Percentiles rank a stretch among this genome's conserved stretches.
Conservation (phyloP, 2,888 invertebrate species). For the Ligdia adustata region DNA sequence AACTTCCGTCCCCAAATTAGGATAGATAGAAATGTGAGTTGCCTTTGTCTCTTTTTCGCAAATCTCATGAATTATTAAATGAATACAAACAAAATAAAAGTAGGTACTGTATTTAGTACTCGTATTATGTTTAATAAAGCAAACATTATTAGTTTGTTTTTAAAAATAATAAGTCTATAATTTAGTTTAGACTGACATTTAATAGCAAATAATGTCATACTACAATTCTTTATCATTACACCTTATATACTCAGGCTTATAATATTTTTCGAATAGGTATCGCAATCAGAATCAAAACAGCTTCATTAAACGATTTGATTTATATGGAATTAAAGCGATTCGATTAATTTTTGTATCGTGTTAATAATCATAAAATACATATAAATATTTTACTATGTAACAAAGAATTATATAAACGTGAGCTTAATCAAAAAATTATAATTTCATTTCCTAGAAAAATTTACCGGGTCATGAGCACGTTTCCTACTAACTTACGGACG, state of each 20-base stretch:
- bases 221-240: no score
- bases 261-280: background rate
- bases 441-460: conserved; percentile 13
- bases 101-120: background rate
- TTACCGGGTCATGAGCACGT: conserved; percentile 18
- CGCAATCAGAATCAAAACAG: no score
- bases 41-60: no score
- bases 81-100: background rate
- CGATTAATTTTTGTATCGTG: no score
- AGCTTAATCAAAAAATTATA: conserved; percentile 1
- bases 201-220: no score
- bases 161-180: no score
- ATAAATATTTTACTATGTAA: background rate
- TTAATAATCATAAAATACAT: background rate
- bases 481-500: conserved; percentile 16
- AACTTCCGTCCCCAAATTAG: background rate
- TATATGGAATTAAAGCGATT: no score
- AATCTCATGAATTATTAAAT: background rate
- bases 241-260: no score
- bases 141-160: no score
- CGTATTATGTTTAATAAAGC: background rate
- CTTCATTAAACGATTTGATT: no score
- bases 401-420: background rate
- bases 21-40: background rate
- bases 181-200: no score